Conservation (phyloP, 2,797 vertebrate species). For the Cyprinella venusta region DNA sequence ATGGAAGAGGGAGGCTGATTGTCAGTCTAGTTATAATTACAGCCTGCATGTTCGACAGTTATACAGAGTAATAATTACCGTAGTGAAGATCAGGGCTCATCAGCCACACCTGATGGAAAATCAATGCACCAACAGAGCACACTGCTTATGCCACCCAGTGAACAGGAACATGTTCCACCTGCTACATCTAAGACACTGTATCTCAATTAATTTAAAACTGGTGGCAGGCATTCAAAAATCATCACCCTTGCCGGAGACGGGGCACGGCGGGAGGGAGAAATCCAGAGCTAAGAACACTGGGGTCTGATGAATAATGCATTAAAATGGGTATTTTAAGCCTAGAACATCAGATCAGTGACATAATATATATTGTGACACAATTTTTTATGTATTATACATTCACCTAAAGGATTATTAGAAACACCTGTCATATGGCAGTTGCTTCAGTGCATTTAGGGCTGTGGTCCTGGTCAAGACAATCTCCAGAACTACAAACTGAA, state of each 20-base stretch:
- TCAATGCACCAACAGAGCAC: constrained; percentile 33
- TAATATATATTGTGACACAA: no score
- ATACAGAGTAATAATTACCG: constrained; percentile 64
- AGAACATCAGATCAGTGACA: constrained; percentile 6
- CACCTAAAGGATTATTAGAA: no score
- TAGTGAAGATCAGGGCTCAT: constrained; percentile 60
- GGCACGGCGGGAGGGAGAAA: neutral
- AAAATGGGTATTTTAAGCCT: constrained; percentile 34
- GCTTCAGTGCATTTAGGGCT: no score
- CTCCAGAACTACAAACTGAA: no score
- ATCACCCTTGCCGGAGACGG: constrained; percentile 23
- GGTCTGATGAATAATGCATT: constrained; percentile 39
- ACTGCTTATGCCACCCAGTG: constrained; percentile 38
- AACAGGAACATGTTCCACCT: constrained; percentile 29
- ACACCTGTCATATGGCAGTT: no score
- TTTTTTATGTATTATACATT: no score
- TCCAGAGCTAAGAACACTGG: neutral
- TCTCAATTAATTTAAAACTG: constrained; percentile 14
- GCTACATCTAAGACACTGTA: neutral
- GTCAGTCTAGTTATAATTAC: constrained; percentile 63
- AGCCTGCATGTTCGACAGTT: constrained; percentile 32
- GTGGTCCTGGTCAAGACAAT: no score
- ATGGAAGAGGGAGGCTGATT: constrained; percentile 61
- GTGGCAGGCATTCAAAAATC: constrained; percentile 24
- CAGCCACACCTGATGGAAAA: constrained; percentile 55